phyloP scores from a whole-genome alignment of 2,888 invertebrate genomes.

The Rhopalosiphum nymphaeae region DNA sequence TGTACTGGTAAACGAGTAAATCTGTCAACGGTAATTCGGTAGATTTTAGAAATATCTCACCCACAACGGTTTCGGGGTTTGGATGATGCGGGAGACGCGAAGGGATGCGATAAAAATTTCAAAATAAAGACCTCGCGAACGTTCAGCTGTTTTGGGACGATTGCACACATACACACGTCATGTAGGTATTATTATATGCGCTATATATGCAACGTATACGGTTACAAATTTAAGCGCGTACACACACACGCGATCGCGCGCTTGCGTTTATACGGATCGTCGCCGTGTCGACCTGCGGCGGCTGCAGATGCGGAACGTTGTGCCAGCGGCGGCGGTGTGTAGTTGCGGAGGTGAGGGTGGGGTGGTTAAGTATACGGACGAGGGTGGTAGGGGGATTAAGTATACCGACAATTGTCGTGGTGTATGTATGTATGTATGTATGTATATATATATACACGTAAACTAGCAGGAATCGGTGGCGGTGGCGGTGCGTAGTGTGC shows the following conservation, averaged over 20 bases:
- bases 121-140: conserved; percentile 38
- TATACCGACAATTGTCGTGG: conserved; percentile 20
- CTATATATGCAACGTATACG: neutral
- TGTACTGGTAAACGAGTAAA: neutral
- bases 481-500: conserved; percentile 11
- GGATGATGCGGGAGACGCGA: neutral
- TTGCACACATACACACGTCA: neutral
- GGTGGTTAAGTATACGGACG: neutral
- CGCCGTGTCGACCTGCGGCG: conserved; percentile 13
- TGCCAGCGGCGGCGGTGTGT: neutral
- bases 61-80: neutral
- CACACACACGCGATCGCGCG: neutral
- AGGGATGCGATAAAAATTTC: conserved; percentile 21
- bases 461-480: neutral
- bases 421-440: neutral
- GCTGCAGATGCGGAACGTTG: conserved; percentile 28
- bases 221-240: neutral
- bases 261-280: neutral
- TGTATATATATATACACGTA: neutral
- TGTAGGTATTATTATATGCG: neutral
- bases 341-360: neutral
- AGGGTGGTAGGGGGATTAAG: neutral
- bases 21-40: neutral
- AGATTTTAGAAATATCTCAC: neutral
- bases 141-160: conserved; percentile 49